Evolutionary conservation across 2,888 invertebrate species (phyloP).

Genomic region (Lasioglossum oenotherae): DNA sequence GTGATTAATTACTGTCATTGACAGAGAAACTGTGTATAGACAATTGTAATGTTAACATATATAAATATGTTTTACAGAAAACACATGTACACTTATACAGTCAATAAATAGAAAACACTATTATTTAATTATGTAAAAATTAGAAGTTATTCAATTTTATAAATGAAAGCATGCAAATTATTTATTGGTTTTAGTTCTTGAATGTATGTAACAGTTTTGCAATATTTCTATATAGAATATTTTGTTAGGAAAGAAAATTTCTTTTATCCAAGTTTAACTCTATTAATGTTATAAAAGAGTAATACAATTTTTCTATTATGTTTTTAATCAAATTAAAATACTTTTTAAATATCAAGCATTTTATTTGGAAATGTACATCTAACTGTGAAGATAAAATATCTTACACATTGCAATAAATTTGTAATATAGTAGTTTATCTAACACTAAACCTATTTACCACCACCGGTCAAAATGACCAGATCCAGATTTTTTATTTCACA

Average conservation of each 20-base stretch:
- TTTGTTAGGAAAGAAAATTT: neutral
- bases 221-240: neutral
- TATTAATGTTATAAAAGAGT: neutral
- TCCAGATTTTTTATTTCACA: too few species aligned
- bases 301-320: neutral
- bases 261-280: neutral
- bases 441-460: too few species aligned
- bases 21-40: neutral
- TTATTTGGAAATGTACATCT: neutral
- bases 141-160: neutral
- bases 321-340: neutral
- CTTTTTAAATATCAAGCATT: neutral
- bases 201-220: neutral
- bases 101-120: neutral
- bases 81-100: neutral
- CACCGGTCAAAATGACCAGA: too few species aligned
- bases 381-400: neutral
- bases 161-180: neutral
- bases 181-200: neutral
- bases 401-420: neutral
- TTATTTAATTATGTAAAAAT: neutral
- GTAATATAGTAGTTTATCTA: neutral
- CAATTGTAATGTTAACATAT: neutral
- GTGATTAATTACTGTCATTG: neutral
- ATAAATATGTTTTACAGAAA: neutral